phyloP scores from a whole-genome alignment of 2,888 invertebrate species.

The Lottia scabra region DNA sequence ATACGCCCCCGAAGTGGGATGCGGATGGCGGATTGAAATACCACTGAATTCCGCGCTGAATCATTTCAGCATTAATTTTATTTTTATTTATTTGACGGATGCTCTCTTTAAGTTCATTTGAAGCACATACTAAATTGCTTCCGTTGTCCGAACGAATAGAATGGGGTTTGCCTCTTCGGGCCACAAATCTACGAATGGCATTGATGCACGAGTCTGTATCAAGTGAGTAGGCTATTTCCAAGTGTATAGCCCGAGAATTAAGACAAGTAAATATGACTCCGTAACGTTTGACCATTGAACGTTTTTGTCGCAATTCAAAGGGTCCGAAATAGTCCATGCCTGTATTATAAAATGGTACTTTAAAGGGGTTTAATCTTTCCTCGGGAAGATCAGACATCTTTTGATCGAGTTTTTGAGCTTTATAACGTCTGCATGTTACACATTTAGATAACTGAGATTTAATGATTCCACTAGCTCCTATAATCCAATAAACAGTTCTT shows the following conservation, averaged over 20 bases:
- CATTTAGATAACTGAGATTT: constrained; percentile 6
- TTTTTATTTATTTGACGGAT: constrained; percentile 25
- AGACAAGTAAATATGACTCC: constrained; percentile 32
- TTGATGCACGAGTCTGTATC: constrained; percentile 23
- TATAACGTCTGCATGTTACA: not conserved
- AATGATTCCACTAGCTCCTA: not conserved
- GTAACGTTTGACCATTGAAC: constrained; percentile 24
- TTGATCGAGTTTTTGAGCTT: not conserved
- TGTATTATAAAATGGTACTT: not conserved
- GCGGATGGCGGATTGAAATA: constrained; percentile 32
- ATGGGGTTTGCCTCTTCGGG: constrained; percentile 17
- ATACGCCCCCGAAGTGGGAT: constrained; percentile 33
- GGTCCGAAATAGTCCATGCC: constrained; percentile 27
- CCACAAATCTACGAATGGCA: constrained; percentile 25
- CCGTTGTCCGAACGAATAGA: constrained; percentile 26
- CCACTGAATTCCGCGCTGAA: constrained; percentile 26
- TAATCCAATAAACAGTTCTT: constrained; percentile 15
- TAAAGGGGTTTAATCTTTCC: not conserved
- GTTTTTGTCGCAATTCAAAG: constrained; percentile 20
- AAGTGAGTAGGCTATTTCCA: constrained; percentile 24
- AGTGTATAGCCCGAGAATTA: constrained; percentile 23
- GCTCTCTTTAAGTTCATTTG: constrained; percentile 23
- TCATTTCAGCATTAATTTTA: constrained; percentile 18
- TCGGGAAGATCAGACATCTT: constrained; percentile 1
- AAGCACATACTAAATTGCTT: constrained; percentile 29